phyloP scores from a whole-genome alignment of 2,797 vertebrate species.

The Poecilia picta region DNA sequence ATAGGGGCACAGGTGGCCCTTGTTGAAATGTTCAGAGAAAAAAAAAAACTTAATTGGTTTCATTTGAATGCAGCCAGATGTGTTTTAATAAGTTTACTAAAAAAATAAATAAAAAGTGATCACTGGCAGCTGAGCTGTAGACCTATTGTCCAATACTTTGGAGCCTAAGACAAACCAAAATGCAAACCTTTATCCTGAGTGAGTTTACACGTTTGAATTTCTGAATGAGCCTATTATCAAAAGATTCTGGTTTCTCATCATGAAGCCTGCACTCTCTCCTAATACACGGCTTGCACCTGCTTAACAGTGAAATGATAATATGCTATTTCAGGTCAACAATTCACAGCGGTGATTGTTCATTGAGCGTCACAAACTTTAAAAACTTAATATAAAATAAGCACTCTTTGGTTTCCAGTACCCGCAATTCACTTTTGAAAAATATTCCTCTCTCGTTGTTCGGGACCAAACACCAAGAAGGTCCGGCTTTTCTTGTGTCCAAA shows the following conservation, averaged over 20 bases:
- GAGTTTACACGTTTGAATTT: too few species aligned
- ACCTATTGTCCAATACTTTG: not conserved
- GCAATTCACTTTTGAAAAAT: conserved; percentile 34
- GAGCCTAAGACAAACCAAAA: too few species aligned
- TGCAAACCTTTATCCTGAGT: too few species aligned
- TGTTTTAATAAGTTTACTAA: not conserved
- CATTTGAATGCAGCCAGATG: not conserved
- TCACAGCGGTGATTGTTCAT: conserved; percentile 32
- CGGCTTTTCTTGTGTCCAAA: not conserved
- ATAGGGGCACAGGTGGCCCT: not conserved
- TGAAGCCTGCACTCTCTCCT: conserved; percentile 55
- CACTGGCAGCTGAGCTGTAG: not conserved
- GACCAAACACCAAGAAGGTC: conserved; percentile 5
- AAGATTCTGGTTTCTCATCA: conserved; percentile 54
- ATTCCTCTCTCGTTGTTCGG: conserved; percentile 16
- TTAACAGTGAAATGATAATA: conserved; percentile 33
- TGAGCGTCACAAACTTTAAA: conserved; percentile 40
- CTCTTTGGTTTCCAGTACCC: conserved; percentile 55
- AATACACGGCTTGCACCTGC: conserved; percentile 42
- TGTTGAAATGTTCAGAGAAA: not conserved
- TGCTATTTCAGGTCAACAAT: conserved; percentile 33
- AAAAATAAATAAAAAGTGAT: not conserved
- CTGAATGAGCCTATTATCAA: too few species aligned
- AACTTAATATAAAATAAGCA: conserved; percentile 39
- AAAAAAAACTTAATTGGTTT: not conserved